Conservation (phyloP, 2,113 vertebrate genomes). For the Mirza zaza region DNA sequence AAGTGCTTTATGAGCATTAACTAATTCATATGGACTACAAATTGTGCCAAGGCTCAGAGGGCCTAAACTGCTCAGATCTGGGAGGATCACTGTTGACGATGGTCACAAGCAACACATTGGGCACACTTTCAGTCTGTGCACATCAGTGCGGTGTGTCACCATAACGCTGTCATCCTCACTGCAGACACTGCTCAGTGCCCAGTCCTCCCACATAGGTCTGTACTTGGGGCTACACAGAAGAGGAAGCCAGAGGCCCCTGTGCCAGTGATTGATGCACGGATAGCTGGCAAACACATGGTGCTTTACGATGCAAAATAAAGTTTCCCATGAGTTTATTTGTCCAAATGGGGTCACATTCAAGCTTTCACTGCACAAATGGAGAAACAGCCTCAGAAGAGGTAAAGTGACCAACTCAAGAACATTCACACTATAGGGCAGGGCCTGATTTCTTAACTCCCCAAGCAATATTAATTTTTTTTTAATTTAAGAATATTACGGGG, state of each 20-base stretch:
- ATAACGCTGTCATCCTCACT: fast-evolving
- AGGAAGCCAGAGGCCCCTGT: background rate
- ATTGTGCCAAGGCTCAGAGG: slow-evolving; percentile 57
- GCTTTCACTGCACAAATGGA: background rate
- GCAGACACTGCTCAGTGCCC: no score
- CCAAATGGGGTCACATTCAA: background rate
- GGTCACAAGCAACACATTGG: background rate
- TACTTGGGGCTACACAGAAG: background rate
- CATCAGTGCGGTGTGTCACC: fast-evolving
- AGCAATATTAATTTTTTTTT: background rate
- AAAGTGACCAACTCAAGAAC: background rate
- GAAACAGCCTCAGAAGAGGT: background rate
- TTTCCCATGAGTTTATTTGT: background rate
- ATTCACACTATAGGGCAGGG: background rate
- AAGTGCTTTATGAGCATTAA: slow-evolving; percentile 48
- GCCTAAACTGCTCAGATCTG: slow-evolving; percentile 13
- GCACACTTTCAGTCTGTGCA: background rate
- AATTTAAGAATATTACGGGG: no score
- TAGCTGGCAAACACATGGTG: fast-evolving
- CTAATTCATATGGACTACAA: slow-evolving; percentile 63
- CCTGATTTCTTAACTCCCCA: background rate
- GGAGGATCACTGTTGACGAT: background rate
- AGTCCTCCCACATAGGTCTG: fast-evolving
- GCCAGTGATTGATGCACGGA: background rate
- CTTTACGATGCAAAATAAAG: background rate